Evolutionary conservation across 2,888 invertebrate species (phyloP), one percentile per base, ranked within the genome.

Genomic region (Melinaea menophilus): DNA sequence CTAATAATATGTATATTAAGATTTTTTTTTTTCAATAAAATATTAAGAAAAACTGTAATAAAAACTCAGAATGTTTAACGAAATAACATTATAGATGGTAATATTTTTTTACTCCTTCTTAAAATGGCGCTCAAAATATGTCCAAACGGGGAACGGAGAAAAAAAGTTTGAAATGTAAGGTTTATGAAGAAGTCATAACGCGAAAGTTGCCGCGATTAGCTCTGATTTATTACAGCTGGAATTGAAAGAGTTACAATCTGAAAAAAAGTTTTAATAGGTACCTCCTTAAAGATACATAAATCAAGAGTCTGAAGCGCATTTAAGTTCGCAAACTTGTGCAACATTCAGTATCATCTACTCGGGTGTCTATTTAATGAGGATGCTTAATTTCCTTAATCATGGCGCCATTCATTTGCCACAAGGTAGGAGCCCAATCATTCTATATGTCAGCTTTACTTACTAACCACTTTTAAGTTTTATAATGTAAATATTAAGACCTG

Each of bases 131-230:
- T 76, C 79, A n/a, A 77, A 81, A 84, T 79, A 82, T 84, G 82
- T 81, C 79, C 78, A 76, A 78, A 67, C 78, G 79, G 78, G 79
- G 75, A 82, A 79, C 79, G 85, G 83, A 88, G 88, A 88, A 88
- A 90, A 88, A 88, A 86, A 88, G 87, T 88, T 89, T 89, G 86
- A 88, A 88, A 90, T 89, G 89, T 89, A 90, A 88, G 88, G 89
- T 90, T 90, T 88, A 89, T 87, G 87, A 86, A 86, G 86, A 86
- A 89, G 85, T 89, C 88, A 89, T 90, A 90, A 90, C 85, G 86
- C 83, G 84, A 85, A 88, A 86, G 87, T 86, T 86, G 86, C 84
- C 86, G 86, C 87, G 88, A 88, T 89, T 88, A 84, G 82, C 83
- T 76, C 83, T 87, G 88, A 90, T 90, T 90, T 90, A 90, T 89